phyloP scores from a whole-genome alignment of 2,113 vertebrate species.

The Rana temporaria region DNA sequence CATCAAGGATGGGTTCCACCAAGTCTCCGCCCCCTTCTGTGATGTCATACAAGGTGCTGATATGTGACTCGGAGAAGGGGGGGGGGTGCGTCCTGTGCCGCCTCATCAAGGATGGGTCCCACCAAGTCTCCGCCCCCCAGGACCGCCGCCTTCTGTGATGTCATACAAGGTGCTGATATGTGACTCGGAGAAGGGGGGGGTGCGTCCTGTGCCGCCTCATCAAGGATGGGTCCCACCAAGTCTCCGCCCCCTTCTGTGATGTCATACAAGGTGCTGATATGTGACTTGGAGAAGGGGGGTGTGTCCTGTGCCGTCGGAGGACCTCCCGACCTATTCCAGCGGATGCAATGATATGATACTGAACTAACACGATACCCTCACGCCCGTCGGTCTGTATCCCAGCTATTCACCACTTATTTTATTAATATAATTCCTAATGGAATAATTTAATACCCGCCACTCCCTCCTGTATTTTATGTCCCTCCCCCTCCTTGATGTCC shows the following conservation, averaged over 20 bases:
- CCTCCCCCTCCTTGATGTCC: not conserved
- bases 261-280: not conserved
- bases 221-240: not conserved
- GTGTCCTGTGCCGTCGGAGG: not conserved
- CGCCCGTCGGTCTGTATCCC: not conserved
- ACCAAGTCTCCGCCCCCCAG: not conserved
- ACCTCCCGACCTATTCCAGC: conserved; percentile 63
- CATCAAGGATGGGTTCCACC: not conserved
- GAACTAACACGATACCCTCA: conserved; percentile 59
- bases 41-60: not conserved
- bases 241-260: not conserved
- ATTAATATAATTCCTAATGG: conserved; percentile 26
- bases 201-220: too few relatives aligned
- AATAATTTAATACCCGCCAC: conserved; percentile 34
- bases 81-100: not conserved
- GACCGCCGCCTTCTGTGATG: not conserved
- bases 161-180: not conserved
- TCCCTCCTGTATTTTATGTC: conserved; percentile 19
- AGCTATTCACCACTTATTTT: conserved; percentile 31
- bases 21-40: not conserved
- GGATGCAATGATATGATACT: conserved; percentile 71
- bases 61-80: not conserved
- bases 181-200: not conserved
- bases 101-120: too few relatives aligned
- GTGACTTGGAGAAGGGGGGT: not conserved